phyloP scores from a whole-genome alignment of 2,888 invertebrate species.

The Drosophila monieri region DNA sequence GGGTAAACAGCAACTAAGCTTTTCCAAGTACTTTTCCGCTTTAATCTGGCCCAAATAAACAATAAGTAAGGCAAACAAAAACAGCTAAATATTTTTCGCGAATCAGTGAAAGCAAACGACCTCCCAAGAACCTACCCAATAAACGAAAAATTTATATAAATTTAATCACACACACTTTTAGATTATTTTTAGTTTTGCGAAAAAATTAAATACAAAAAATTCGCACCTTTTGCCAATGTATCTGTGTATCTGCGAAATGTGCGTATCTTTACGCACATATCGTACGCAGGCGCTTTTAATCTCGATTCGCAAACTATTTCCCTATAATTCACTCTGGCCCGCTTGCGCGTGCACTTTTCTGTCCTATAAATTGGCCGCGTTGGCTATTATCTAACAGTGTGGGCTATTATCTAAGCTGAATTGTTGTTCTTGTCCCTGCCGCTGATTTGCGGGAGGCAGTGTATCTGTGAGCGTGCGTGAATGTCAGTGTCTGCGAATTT shows the following conservation, averaged over 20 bases:
- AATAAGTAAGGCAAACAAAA: conserved; percentile 15
- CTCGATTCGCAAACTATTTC: conserved; percentile 37
- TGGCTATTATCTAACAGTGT: conserved; percentile 60
- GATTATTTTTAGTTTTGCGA: conserved; percentile 59
- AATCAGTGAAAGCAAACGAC: conserved; percentile 38
- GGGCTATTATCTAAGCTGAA: conserved; percentile 52
- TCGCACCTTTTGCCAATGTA: conserved; percentile 18
- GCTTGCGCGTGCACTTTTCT: conserved; percentile 23
- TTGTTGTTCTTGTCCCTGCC: conserved; percentile 27
- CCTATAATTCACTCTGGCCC: not conserved
- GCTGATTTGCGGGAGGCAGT: conserved; percentile 16
- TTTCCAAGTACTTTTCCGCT: conserved; percentile 44
- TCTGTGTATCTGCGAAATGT: conserved; percentile 31
- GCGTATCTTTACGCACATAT: conserved; percentile 41
- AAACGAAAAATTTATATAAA: conserved; percentile 61
- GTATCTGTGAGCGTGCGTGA: conserved; percentile 4
- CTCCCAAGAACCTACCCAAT: conserved; percentile 35
- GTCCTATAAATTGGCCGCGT: conserved; percentile 42
- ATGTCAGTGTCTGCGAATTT: conserved; percentile 44
- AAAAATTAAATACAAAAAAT: conserved; percentile 15
- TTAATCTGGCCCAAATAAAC: conserved; percentile 41
- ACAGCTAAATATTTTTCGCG: conserved; percentile 26
- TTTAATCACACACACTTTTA: conserved; percentile 32
- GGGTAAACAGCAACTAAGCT: not conserved
- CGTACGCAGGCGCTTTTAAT: conserved; percentile 55